These are phyloP conservation scores for Turritopsis rubra DNA, from an alignment of 30 jellyfish, hydroid and myxozoan species.

Conservation along the genomic window DNA sequence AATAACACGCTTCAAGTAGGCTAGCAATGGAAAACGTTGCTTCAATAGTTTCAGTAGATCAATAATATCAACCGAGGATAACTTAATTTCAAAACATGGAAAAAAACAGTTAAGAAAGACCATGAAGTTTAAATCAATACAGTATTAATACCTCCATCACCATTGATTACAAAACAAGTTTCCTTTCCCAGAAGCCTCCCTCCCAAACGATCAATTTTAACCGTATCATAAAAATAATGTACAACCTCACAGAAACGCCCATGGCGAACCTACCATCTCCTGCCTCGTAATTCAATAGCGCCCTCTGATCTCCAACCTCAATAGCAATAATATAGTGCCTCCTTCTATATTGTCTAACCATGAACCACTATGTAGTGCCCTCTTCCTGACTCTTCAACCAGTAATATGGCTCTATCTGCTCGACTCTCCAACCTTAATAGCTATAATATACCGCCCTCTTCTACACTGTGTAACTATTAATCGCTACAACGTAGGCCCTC, in stretches of 20 bases:
- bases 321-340: too few species aligned
- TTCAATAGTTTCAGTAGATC: not conserved
- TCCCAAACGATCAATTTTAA: too few species aligned
- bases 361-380: not conserved
- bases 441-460: not conserved
- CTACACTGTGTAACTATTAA: not conserved
- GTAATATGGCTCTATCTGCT: not conserved
- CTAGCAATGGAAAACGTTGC: conserved; percentile 22
- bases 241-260: too few species aligned
- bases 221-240: too few species aligned
- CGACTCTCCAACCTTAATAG: not conserved
- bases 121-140: too few species aligned
- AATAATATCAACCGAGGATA: not conserved
- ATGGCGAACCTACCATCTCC: too few species aligned
- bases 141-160: too few species aligned
- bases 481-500: not conserved
- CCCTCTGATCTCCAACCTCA: too few species aligned
- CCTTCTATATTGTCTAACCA: not conserved
- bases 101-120: not conserved
- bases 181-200: too few species aligned
- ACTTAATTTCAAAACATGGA: not conserved
- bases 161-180: too few species aligned
- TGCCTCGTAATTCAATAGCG: too few species aligned
- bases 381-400: not conserved
- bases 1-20: conserved; percentile 82